Evolutionary conservation across 2,797 vertebrate species (phyloP).

Genomic region (Brachymystax lenok): DNA sequence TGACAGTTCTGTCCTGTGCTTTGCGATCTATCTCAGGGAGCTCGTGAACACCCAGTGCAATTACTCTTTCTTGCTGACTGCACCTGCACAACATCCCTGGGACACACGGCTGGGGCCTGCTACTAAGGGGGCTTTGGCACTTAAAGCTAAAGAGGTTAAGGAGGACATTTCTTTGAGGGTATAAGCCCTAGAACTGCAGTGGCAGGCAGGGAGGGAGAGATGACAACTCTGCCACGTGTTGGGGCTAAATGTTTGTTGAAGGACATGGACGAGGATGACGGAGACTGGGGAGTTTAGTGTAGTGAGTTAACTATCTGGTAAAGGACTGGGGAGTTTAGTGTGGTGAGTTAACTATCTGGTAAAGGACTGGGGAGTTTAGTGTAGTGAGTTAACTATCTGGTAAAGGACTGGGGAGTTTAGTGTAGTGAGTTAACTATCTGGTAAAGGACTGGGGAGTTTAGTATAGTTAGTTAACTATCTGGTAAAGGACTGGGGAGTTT

Average conservation of each 20-base stretch:
- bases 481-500: too few relatives aligned
- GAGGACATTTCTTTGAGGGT: slow-evolving; percentile 13
- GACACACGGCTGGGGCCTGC: slow-evolving; percentile 29
- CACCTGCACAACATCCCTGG: slow-evolving; percentile 74
- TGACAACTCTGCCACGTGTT: neutral
- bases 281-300: too few relatives aligned
- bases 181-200: neutral
- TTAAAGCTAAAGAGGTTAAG: slow-evolving; percentile 71
- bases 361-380: too few relatives aligned
- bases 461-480: too few relatives aligned
- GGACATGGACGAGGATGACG: neutral
- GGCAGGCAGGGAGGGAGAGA: neutral
- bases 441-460: too few relatives aligned
- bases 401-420: too few relatives aligned
- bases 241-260: neutral
- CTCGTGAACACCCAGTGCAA: slow-evolving; percentile 70
- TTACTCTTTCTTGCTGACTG: slow-evolving; percentile 78
- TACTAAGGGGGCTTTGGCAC: slow-evolving; percentile 65
- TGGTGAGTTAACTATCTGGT: too few relatives aligned
- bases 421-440: too few relatives aligned
- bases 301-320: too few relatives aligned
- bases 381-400: too few relatives aligned
- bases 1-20: slow-evolving; percentile 68
- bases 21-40: slow-evolving; percentile 66
- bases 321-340: too few relatives aligned